Evolutionary conservation across 2,888 invertebrate species (phyloP), one percentile per base, ranked within the genome.

Genomic region (Imbricaverruca yamaguchii): DNA sequence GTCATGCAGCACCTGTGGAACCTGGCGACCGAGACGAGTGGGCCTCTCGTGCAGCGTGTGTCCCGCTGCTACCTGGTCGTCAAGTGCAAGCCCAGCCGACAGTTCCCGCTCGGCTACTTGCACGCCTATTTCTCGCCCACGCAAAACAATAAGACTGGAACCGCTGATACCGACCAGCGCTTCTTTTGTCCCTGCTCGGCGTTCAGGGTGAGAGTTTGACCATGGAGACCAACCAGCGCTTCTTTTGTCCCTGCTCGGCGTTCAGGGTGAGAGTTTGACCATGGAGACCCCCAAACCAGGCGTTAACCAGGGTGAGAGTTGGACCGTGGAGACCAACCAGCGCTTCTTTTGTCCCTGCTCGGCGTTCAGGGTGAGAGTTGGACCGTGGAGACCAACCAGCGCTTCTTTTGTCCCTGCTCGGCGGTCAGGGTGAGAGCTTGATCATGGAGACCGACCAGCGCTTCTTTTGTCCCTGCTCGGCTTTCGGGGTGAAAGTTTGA

Each of bases 31-130:
- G 91, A 91, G 85, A 87, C 87, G 11, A 90, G 90, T 7, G 89
- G 90, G 9, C 91, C 91, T 0, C 86, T 92, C 25, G 92, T 93
- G 8, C 92, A 93, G 86, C 88, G 92, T 84, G 91, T 93, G 56
- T 91, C 92, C 0, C 91, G 91, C 86, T 90, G 90, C 85, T 91
- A 92, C 63, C 91, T 93, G 91, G 92, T 91, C 80, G 92, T 92
- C 2, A 92, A 91, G 85, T 92, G 92, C 85, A 90, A 91, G 86
- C 89, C 90, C 13, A 90, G 90, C 81, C 89, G 90, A 0, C 91
- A 91, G 83, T 91, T 92, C 86, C 92, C 92, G 0, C 88, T 92
- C 53, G 92, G 92, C 15, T 92, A 91, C 86, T 87, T 93, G 63
- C 92, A 93, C 86, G 91, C 92, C 85, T 90, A 91, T 92, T 85